These are phyloP conservation scores for Chaetophractus vellerosus DNA, from an alignment of 2,797 vertebrate species.

Conservation along the genomic window DNA sequence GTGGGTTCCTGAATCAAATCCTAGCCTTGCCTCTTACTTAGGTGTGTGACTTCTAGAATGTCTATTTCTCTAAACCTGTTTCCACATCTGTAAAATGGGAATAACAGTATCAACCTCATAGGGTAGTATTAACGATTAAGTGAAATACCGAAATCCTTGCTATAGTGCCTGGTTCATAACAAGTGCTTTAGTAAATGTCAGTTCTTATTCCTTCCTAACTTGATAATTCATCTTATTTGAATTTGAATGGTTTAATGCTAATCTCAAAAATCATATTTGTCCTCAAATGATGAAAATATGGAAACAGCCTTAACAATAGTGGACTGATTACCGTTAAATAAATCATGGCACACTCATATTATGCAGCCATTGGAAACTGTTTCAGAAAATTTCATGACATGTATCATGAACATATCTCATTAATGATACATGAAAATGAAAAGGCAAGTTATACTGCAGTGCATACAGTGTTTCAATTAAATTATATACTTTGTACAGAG, in stretches of 20 bases:
- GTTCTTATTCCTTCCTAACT: neutral
- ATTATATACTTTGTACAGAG: neutral
- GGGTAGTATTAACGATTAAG: neutral
- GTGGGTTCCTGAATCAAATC: constrained; percentile 11
- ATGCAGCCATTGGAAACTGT: neutral
- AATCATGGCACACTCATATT: neutral
- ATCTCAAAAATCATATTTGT: neutral
- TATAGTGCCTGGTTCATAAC: neutral
- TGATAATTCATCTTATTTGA: constrained; percentile 15
- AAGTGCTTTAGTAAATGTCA: constrained; percentile 15
- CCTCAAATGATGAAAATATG: neutral
- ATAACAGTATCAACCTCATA: neutral
- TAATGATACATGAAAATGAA: constrained; percentile 26
- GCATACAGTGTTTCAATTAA: neutral
- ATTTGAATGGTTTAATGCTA: neutral
- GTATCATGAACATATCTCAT: neutral
- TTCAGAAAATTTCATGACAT: constrained; percentile 26
- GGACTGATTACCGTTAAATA: neutral
- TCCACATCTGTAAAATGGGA: neutral
- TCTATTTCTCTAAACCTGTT: constrained; percentile 1
- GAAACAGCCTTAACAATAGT: neutral
- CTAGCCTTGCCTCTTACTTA: neutral
- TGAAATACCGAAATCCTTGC: neutral
- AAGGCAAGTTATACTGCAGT: neutral
- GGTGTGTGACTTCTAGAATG: constrained; percentile 12